These are phyloP conservation scores for Edolisoma coerulescens DNA, from an alignment of 2,113 vertebrate genomes.

Conservation along the genomic window DNA sequence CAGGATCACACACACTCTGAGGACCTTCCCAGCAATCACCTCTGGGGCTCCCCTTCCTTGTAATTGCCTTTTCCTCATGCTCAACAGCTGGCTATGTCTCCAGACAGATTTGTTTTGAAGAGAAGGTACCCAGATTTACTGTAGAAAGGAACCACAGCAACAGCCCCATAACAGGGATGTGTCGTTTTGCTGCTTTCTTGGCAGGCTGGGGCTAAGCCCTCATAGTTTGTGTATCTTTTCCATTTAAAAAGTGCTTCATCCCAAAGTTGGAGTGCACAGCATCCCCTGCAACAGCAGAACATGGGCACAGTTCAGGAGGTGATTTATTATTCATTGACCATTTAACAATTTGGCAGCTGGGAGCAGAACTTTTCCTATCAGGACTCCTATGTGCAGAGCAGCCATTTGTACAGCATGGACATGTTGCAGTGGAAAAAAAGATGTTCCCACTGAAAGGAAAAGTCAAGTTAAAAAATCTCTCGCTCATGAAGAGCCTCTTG, in stretches of 20 bases:
- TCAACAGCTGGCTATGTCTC: neutral
- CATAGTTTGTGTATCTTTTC: neutral
- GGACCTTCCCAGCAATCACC: neutral
- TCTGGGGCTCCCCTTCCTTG: neutral
- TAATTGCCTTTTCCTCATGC: neutral
- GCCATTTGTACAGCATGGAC: neutral
- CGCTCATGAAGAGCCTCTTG: neutral
- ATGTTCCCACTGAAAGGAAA: neutral
- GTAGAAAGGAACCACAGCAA: neutral
- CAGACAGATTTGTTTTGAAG: neutral
- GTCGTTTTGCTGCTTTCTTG: neutral
- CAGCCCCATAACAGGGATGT: neutral
- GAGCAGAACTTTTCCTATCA: neutral
- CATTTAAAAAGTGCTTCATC: neutral
- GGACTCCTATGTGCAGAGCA: neutral
- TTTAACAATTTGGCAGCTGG: constrained; percentile 22
- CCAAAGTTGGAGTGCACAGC: neutral
- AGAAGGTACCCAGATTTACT: neutral
- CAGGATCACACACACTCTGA: neutral
- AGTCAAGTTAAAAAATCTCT: neutral
- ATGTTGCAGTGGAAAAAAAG: neutral
- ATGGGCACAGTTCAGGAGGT: neutral
- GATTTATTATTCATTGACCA: constrained; percentile 35
- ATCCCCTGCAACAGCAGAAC: neutral
- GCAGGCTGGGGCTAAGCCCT: neutral